Evolutionary conservation across 1,140 invertebrate species (phyloP).

Genomic region (Sesamia nonagrioides): DNA sequence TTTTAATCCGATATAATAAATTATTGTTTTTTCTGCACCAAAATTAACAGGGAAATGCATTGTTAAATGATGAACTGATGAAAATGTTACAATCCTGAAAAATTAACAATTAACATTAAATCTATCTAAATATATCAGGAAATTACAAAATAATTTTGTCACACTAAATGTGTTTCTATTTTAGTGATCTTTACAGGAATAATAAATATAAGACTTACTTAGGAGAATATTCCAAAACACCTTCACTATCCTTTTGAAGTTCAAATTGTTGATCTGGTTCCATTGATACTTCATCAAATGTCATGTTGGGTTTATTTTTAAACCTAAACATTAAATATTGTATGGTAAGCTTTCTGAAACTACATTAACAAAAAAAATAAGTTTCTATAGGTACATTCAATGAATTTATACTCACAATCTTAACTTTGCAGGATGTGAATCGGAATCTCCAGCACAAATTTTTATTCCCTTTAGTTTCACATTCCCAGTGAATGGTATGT

Average conservation of each 20-base stretch:
- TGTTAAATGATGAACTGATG: conserved; percentile 94
- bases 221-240: conserved; percentile 95
- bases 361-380: background rate
- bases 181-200: background rate
- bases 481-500: conserved; percentile 98
- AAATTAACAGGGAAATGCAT: conserved; percentile 96
- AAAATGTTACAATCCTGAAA: conserved; percentile 96
- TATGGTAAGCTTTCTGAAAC: background rate
- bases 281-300: conserved; percentile 94
- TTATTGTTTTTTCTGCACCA: conserved; percentile 93
- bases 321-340: conserved; percentile 89
- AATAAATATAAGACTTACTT: conserved; percentile 91
- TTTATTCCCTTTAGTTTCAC: conserved; percentile 98
- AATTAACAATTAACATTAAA: conserved; percentile 54
- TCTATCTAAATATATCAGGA: background rate
- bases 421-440: conserved; percentile 94
- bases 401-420: conserved; percentile 91
- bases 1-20: conserved; percentile 98
- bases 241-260: conserved; percentile 92
- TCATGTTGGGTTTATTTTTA: conserved; percentile 97
- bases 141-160: background rate
- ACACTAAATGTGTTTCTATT: background rate
- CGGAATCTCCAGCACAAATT: conserved; percentile 94
- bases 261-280: conserved; percentile 97
- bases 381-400: background rate